phyloP scores from a whole-genome alignment of 2,797 vertebrate species.

The Diglossa cyanea region DNA sequence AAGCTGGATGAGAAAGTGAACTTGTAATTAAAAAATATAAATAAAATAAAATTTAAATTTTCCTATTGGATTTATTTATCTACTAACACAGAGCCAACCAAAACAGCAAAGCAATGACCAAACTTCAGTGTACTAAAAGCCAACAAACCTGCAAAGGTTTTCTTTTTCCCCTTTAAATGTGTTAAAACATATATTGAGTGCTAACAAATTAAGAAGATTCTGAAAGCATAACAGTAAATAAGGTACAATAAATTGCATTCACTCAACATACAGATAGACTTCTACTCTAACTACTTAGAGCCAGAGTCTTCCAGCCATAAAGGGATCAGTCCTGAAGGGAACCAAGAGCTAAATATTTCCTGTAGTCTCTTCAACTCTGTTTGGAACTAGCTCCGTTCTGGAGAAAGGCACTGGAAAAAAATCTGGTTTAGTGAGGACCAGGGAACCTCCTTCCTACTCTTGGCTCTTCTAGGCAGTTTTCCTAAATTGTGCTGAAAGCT shows the following conservation, averaged over 20 bases:
- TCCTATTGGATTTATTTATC: neutral
- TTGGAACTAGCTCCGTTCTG: neutral
- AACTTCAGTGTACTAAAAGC: neutral
- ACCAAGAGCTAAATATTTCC: neutral
- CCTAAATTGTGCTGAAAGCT: neutral
- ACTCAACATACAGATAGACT: neutral
- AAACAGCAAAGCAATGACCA: neutral
- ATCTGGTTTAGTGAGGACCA: neutral
- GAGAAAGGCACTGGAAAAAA: neutral
- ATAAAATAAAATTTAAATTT: neutral
- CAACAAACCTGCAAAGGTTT: neutral
- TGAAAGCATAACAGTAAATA: neutral
- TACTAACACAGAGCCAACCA: neutral
- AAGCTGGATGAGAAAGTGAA: neutral
- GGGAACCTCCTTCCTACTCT: neutral
- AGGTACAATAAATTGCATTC: neutral
- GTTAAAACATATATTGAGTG: neutral
- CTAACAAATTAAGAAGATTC: neutral
- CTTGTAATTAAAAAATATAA: neutral
- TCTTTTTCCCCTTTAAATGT: neutral
- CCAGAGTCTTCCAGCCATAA: neutral
- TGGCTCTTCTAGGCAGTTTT: neutral
- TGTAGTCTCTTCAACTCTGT: neutral
- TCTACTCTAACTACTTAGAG: neutral
- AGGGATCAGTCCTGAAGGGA: neutral